phyloP scores from a whole-genome alignment of 1,140 invertebrate genomes.

The Penaeus indicus region DNA sequence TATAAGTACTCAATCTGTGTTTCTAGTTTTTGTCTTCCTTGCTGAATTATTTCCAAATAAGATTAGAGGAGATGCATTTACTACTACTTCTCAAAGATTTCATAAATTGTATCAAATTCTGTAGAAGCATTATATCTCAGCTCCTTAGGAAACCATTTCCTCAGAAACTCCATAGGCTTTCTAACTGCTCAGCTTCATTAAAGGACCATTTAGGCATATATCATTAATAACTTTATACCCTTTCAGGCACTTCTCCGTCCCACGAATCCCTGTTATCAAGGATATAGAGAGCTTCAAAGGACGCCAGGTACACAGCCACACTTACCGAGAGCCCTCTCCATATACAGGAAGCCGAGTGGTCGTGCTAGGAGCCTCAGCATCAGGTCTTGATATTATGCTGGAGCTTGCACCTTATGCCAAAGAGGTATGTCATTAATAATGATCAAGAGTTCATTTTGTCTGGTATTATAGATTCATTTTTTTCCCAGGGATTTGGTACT shows the following conservation, averaged over 20 bases:
- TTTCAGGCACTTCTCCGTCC: slow-evolving; percentile 39
- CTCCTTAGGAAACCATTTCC: too few relatives aligned
- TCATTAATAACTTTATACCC: not conserved
- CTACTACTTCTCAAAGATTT: too few relatives aligned
- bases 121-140: too few relatives aligned
- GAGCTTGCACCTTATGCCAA: slow-evolving; percentile 26
- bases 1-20: too few relatives aligned
- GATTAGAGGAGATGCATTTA: too few relatives aligned
- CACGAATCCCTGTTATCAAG: not conserved
- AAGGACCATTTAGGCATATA: not conserved
- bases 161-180: too few relatives aligned
- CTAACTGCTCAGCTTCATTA: not conserved
- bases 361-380: slow-evolving; percentile 27
- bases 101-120: too few relatives aligned
- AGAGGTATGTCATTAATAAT: not conserved
- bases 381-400: slow-evolving; percentile 39
- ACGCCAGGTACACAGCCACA: slow-evolving; percentile 26
- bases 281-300: slow-evolving; percentile 34
- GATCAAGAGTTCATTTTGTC: too few relatives aligned
- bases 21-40: too few relatives aligned
- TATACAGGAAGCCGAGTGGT: slow-evolving; percentile 13
- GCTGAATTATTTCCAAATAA: too few relatives aligned
- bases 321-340: slow-evolving; percentile 33
- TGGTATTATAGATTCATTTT: too few relatives aligned
- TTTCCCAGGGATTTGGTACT: too few relatives aligned